phyloP scores from a whole-genome alignment of 2,113 vertebrate genomes.

The Bujurquina vittata region DNA sequence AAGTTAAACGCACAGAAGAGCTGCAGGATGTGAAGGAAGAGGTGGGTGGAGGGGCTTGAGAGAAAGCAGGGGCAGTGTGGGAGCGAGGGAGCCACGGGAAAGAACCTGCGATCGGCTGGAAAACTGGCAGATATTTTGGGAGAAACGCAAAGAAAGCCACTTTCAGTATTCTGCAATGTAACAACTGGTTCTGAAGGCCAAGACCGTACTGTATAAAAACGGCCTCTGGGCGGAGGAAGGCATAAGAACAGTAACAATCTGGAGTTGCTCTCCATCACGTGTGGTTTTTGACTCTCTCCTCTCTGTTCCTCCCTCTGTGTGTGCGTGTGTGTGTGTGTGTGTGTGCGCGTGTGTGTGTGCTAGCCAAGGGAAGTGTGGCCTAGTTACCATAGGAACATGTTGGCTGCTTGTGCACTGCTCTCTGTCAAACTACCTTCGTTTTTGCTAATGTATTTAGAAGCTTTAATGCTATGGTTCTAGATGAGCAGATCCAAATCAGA shows the following conservation, averaged over 20 bases:
- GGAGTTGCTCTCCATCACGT: slow-evolving; percentile 38
- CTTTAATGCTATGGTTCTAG: slow-evolving; percentile 34
- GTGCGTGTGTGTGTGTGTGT: background rate
- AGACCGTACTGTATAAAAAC: background rate
- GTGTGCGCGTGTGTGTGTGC: slow-evolving; percentile 35
- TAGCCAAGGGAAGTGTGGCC: slow-evolving; percentile 66
- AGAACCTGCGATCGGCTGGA: slow-evolving; percentile 45
- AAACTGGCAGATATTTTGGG: slow-evolving; percentile 46
- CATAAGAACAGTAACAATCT: background rate
- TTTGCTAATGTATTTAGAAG: slow-evolving; percentile 50
- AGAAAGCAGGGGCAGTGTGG: slow-evolving; percentile 58
- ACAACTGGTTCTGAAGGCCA: background rate
- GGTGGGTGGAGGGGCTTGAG: slow-evolving; percentile 59
- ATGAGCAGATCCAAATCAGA: slow-evolving; percentile 28
- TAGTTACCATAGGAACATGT: slow-evolving; percentile 77
- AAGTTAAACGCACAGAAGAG: slow-evolving; percentile 47
- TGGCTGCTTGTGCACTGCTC: slow-evolving; percentile 55
- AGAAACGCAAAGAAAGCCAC: slow-evolving; percentile 6
- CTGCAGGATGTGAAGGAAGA: slow-evolving; percentile 51
- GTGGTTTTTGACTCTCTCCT: slow-evolving; percentile 40
- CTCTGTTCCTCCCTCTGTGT: slow-evolving; percentile 32
- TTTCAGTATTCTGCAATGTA: too few relatives aligned
- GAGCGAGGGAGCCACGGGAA: slow-evolving; percentile 59
- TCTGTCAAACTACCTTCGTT: slow-evolving; percentile 54
- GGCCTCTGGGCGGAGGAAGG: background rate